Evolutionary conservation across 2,797 vertebrate genomes (phyloP), one percentile per base, ranked within the genome.

Genomic region (Botia almorhae): DNA sequence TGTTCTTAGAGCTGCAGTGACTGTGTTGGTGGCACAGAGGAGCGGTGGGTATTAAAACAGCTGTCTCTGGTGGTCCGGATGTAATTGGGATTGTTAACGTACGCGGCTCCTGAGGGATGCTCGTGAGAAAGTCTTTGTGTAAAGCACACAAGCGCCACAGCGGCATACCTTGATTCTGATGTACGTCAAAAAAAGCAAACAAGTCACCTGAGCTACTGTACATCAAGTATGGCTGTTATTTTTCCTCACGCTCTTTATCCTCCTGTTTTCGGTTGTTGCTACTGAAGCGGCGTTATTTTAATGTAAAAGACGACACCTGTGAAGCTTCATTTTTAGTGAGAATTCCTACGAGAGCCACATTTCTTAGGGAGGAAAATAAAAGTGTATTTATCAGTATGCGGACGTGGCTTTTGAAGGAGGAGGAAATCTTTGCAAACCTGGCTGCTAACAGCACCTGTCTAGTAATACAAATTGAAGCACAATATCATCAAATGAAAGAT

Each of bases 31-130:
- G 69, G 78, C 78, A 93, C 90, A 93, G 91, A 93, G 90, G 89
- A 91, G 91, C 86, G n/a, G 33, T 74, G 89, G 88, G 81, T 92
- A 94, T 93, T 94, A 94, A 94, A 94, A 91, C 91, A 92, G 91
- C 91, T 91, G 93, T 94, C 94, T 94, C 93, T 92, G 92, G 93
- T 93, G 93, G 93, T 93, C 92, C 88, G 48, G 84, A 90, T 92
- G 92, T 95, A 95, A 95, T 94, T 95, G 93, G 93, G 91, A 94
- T 94, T 93, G 93, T 94, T 94, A 94, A 92, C 91, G 91, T 89
- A 88, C 89, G 53, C 90, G 87, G 93, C 89, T 95, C 94, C 93
- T 93, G 91, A 84, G 93, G 93, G 93, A 94, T 87, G 84, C 89
- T 85, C 85, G 87, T 87, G 67, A 76, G 64, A 86, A 87, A 87